Evolutionary conservation across 2,113 vertebrate species (phyloP), one percentile per base, ranked within the genome.

Genomic region (Fukomys damarensis): DNA sequence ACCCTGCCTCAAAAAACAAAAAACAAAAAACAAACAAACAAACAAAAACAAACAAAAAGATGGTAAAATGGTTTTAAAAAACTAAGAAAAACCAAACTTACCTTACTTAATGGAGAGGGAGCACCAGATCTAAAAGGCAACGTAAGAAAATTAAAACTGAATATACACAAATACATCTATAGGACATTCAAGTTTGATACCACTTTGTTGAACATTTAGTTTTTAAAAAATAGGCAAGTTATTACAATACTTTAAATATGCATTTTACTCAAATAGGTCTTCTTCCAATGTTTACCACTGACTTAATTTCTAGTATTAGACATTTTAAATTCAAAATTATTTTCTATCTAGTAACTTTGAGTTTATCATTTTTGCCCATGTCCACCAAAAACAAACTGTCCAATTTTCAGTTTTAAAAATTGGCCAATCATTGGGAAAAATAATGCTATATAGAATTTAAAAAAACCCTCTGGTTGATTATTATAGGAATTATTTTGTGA

Each of bases 51-150:
- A n/a, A n/a, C n/a, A n/a, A n/a, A 6, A 54, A 41, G 49, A 43
- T 28, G 32, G 35, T 28, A 70, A 70, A n/a, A 72, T 72, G 10
- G 54, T 72, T 9, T 84, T 70, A 93, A 89, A 7, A 32, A 49
- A 32, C 30, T 9, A 32, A 65, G 41, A 86, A 79, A 72, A 56
- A 89, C 14, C 24, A 81, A 68, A 93, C 96, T 98, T 99, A 99
- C 99, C 99, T 99, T 99, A 98, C 99, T 98, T 96, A 99, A 94
- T 90, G 99, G 99, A 97, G 99, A 99, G 97, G 98, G 98, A 98
- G 98, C 98, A 87, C 98, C 99, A 98, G 99, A 99, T 97, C 99
- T 99, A 98, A 88, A 94, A 91, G 63, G 86, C 68, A 97, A 97
- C 1, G 38, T 56, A 93, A 87, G 91, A 97, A 89, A 81, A 43